Evolutionary conservation across 2,888 invertebrate genomes (phyloP).

Genomic region (Melieria picta): DNA sequence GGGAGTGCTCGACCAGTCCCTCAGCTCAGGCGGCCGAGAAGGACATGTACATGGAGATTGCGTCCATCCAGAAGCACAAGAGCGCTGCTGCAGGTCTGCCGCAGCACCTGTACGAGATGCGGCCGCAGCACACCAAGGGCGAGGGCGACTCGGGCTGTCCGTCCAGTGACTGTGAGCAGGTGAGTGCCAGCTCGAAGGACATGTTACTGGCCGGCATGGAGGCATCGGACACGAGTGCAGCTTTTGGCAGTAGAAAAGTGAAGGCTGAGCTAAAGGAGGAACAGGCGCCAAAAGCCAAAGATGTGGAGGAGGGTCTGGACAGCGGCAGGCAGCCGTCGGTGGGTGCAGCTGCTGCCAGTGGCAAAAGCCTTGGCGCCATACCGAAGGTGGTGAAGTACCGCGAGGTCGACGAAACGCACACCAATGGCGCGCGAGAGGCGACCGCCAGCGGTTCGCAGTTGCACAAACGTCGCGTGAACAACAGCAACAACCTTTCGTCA

Average conservation of each 20-base stretch:
- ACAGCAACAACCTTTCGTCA: conserved; percentile 43
- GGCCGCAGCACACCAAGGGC: conserved; percentile 46
- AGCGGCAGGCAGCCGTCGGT: conserved; percentile 30
- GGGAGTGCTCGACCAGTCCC: conserved; percentile 44
- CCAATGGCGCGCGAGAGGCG: not conserved
- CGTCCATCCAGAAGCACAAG: conserved; percentile 44
- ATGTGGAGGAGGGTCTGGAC: conserved; percentile 26
- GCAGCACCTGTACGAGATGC: conserved; percentile 32
- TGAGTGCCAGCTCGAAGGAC: conserved; percentile 78
- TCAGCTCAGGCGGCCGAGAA: conserved; percentile 49
- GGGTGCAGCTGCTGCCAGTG: conserved; percentile 39
- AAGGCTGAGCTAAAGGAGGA: conserved; percentile 53
- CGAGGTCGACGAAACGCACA: conserved; percentile 55
- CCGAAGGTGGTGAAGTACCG: conserved; percentile 66
- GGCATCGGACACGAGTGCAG: conserved; percentile 49
- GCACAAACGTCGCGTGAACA: conserved; percentile 52
- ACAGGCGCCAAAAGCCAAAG: conserved; percentile 12
- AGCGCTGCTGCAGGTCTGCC: conserved; percentile 20
- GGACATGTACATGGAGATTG: conserved; percentile 49
- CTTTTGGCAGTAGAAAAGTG: conserved; percentile 55
- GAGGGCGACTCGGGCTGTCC: conserved; percentile 68
- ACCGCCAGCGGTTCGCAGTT: conserved; percentile 40
- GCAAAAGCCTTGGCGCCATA: conserved; percentile 65
- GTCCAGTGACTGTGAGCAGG: conserved; percentile 69
- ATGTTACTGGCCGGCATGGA: conserved; percentile 69